These are phyloP conservation scores for Trachelus iudaicus DNA, from an alignment of 2,888 invertebrate species.

Conservation along the genomic window DNA sequence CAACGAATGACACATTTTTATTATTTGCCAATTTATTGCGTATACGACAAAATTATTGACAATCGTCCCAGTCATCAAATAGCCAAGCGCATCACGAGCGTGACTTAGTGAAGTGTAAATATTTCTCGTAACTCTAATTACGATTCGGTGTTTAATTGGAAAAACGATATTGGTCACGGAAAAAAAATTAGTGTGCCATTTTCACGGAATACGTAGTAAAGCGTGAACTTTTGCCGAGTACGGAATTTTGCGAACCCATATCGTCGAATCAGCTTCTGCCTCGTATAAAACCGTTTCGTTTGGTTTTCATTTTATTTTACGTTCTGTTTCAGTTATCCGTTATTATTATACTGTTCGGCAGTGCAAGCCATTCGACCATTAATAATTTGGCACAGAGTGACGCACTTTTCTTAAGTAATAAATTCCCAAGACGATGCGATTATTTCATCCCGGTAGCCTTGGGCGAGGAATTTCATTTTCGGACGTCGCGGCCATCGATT, in stretches of 20 bases:
- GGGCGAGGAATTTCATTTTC: conserved; percentile 29
- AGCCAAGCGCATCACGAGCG: background rate
- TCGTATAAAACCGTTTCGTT: background rate
- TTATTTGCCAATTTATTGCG: background rate
- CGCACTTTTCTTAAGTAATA: background rate
- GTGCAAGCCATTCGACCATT: background rate
- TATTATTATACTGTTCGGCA: background rate
- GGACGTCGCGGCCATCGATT: conserved; percentile 21
- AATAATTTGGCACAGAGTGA: background rate
- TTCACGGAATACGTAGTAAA: background rate
- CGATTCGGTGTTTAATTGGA: background rate
- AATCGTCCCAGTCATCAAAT: background rate
- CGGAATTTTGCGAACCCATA: background rate
- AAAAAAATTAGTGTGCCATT: background rate
- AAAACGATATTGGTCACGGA: background rate
- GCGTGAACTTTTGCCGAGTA: background rate
- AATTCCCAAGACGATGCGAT: background rate
- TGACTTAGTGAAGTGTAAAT: background rate
- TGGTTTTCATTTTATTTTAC: background rate
- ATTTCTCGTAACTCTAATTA: background rate
- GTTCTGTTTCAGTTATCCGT: background rate
- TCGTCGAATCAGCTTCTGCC: background rate
- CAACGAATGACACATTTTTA: background rate
- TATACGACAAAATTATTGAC: background rate
- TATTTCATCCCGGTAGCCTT: conserved; percentile 24